Conservation (phyloP, 1,140 invertebrate genomes). For the Drosophila cardini region DNA sequence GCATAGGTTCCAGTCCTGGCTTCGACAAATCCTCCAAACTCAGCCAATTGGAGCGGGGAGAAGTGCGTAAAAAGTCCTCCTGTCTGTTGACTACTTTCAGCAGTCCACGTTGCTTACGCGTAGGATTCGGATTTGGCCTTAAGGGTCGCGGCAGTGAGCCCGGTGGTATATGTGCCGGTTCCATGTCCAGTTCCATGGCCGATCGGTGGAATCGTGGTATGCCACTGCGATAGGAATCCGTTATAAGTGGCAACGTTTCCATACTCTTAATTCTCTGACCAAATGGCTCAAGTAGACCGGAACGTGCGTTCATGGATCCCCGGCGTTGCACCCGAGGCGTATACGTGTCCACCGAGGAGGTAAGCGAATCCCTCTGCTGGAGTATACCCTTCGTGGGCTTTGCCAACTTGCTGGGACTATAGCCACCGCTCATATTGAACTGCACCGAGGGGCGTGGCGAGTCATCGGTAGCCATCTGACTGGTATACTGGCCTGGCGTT, state of each 20-base stretch:
- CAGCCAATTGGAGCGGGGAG: slow-evolving; percentile 72
- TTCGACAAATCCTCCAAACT: slow-evolving; percentile 76
- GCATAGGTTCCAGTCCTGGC: slow-evolving; percentile 31
- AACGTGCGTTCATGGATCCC: slow-evolving; percentile 30
- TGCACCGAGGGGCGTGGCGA: slow-evolving; percentile 81
- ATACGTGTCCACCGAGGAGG: slow-evolving; percentile 79
- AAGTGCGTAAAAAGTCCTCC: slow-evolving; percentile 41
- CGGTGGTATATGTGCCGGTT: slow-evolving; percentile 71
- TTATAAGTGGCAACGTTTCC: slow-evolving; percentile 71
- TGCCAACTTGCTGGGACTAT: slow-evolving; percentile 70
- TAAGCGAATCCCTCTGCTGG: slow-evolving; percentile 72
- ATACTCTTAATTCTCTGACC: slow-evolving; percentile 71
- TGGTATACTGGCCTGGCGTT: background rate
- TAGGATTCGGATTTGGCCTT: slow-evolving; percentile 81
- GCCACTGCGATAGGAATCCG: slow-evolving; percentile 63
- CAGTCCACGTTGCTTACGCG: slow-evolving; percentile 72
- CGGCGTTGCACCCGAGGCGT: slow-evolving; percentile 56
- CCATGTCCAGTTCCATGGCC: slow-evolving; percentile 60
- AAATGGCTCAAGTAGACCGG: slow-evolving; percentile 10
- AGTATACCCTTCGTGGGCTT: slow-evolving; percentile 75
- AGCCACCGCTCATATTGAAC: slow-evolving; percentile 77
- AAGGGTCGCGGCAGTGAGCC: slow-evolving; percentile 74
- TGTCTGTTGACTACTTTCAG: slow-evolving; percentile 68
- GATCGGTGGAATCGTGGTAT: slow-evolving; percentile 78
- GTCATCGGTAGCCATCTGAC: slow-evolving; percentile 57